Percentiles rank a stretch among this genome's conserved stretches.
phyloP scores from a whole-genome alignment of 2,113 vertebrate species.

The Propithecus coquereli region DNA sequence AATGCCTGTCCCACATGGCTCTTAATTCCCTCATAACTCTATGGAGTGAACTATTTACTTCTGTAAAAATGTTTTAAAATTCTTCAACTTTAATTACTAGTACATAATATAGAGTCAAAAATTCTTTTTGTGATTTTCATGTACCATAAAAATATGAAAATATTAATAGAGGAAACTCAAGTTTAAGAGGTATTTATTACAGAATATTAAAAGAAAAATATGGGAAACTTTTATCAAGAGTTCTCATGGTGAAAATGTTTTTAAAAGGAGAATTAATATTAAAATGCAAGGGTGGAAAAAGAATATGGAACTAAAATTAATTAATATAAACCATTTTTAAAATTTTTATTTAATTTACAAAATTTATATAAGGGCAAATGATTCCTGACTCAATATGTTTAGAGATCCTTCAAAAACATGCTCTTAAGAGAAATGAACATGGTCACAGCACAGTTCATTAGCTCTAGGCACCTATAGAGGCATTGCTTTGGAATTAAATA shows the following conservation, averaged over 20 bases:
- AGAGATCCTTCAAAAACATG: neutral
- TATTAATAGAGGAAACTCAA: neutral
- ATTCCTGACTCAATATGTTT: neutral
- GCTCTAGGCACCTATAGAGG: neutral
- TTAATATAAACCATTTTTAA: neutral
- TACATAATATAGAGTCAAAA: neutral
- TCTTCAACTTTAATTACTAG: neutral
- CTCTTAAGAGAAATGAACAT: neutral
- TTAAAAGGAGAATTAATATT: neutral
- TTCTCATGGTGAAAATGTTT: neutral
- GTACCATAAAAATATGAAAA: neutral
- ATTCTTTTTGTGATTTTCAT: neutral
- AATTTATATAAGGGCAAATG: neutral
- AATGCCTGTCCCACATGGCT: neutral
- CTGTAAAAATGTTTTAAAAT: neutral
- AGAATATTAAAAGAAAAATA: neutral
- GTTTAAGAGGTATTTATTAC: neutral
- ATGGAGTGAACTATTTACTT: neutral
- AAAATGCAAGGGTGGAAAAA: neutral
- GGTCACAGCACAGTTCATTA: neutral
- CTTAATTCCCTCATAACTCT: neutral
- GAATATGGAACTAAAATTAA: neutral
- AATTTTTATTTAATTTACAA: neutral
- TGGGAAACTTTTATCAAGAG: neutral
- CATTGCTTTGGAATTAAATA: neutral